Evolutionary conservation across 2,797 vertebrate species (phyloP).

Genomic region (Jordanella pulchra): DNA sequence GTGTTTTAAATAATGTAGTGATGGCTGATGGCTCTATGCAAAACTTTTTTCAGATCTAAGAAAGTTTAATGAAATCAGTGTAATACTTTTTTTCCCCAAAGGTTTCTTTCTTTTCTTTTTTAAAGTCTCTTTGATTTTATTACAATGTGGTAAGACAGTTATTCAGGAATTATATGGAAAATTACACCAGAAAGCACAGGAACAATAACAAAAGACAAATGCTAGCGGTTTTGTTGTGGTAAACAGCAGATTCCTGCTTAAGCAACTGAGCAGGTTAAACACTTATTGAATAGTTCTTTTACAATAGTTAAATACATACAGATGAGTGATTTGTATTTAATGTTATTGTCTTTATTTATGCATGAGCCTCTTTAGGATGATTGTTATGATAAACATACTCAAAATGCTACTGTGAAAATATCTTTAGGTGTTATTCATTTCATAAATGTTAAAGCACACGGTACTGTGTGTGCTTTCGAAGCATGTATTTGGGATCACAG

Average conservation of each 20-base stretch:
- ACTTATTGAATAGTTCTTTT: not conserved
- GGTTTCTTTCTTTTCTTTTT: not conserved
- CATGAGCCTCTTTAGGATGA: too few species aligned
- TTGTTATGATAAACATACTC: too few species aligned
- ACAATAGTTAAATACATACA: not conserved
- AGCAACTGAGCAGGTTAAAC: not conserved
- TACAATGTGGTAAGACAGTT: not conserved
- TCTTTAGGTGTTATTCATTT: too few species aligned
- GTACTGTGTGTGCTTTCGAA: too few species aligned
- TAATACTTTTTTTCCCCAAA: not conserved
- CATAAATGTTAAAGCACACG: too few species aligned
- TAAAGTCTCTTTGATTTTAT: not conserved
- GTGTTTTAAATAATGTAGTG: conserved; percentile 6
- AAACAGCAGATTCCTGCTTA: not conserved
- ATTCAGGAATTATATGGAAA: not conserved
- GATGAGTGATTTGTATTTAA: not conserved
- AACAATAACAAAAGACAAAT: not conserved
- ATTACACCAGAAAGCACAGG: not conserved
- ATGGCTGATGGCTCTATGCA: conserved; percentile 7
- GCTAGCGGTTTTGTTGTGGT: not conserved
- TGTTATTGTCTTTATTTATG: not conserved
- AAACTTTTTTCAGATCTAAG: not conserved
- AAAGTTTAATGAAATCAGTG: not conserved
- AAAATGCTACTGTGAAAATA: too few species aligned
- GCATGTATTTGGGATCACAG: not conserved